Percentiles rank a stretch among this genome's conserved stretches.
Conservation (phyloP, 1,140 invertebrate species). For the Lordiphosa stackelbergi region DNA sequence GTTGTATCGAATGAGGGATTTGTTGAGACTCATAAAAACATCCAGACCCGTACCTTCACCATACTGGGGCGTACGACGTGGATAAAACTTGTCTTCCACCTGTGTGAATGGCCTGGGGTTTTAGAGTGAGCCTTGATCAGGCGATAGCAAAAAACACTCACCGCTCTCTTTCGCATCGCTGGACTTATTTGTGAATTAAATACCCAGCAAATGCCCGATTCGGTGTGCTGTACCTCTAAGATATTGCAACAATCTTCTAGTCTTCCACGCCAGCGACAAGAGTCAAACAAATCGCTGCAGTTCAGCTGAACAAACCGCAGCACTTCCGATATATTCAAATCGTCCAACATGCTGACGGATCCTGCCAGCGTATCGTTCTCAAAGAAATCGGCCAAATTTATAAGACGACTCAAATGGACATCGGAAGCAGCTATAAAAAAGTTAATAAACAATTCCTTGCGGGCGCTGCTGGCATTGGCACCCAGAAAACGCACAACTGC, state of each 20-base stretch:
- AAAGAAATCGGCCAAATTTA: conserved; percentile 32
- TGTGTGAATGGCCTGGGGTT: conserved; percentile 1
- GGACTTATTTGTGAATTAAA: conserved; percentile 55
- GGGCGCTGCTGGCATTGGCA: conserved; percentile 17
- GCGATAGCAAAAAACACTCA: conserved; percentile 12
- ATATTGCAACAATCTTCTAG: conserved; percentile 56
- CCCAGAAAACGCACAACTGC: conserved; percentile 51
- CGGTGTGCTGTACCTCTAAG: conserved; percentile 60
- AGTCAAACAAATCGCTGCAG: conserved; percentile 40
- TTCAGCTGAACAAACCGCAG: conserved; percentile 22
- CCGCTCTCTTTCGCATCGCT: conserved; percentile 15
- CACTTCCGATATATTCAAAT: conserved; percentile 41
- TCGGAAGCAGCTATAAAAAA: conserved; percentile 45
- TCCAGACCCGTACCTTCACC: conserved; percentile 52
- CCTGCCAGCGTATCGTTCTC: conserved; percentile 21
- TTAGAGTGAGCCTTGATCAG: background rate
- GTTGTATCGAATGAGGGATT: conserved; percentile 7
- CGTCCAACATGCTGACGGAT: conserved; percentile 25
- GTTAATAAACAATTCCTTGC: conserved; percentile 38
- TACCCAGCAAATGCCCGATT: conserved; percentile 56
- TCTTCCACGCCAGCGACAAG: conserved; percentile 45
- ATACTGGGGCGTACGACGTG: conserved; percentile 38
- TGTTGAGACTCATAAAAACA: conserved; percentile 38
- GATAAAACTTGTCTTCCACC: conserved; percentile 54
- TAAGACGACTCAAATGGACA: conserved; percentile 37